phyloP scores from a whole-genome alignment of 1,140 invertebrate genomes.

The Drosophila orosa region DNA sequence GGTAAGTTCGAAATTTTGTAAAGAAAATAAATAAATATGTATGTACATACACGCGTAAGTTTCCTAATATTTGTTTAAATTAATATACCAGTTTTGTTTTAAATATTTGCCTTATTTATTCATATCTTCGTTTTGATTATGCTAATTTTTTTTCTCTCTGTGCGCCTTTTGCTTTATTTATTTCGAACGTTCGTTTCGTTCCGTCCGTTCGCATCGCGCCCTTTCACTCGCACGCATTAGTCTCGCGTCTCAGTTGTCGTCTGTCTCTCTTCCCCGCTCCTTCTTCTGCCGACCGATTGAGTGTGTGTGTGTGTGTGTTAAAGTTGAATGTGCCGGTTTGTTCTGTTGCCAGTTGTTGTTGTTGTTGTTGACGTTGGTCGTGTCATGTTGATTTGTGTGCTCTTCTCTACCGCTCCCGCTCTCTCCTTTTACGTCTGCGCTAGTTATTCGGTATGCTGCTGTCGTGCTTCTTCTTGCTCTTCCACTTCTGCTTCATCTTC shows the following conservation, averaged over 20 bases:
- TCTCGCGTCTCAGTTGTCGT: constrained; percentile 32
- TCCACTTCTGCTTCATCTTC: constrained; percentile 64
- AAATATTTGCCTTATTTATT: constrained; percentile 34
- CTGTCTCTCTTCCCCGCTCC: constrained; percentile 18
- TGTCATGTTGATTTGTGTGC: constrained; percentile 81
- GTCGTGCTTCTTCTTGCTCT: constrained; percentile 60
- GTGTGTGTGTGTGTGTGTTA: constrained; percentile 24
- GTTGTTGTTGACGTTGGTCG: constrained; percentile 77
- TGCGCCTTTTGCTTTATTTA: constrained; percentile 69
- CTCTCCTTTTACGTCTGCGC: constrained; percentile 65
- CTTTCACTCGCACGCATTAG: constrained; percentile 45
- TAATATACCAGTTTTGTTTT: constrained; percentile 6
- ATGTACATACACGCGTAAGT: too few species aligned
- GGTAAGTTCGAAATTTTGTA: neutral
- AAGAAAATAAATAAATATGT: neutral
- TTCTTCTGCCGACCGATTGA: neutral
- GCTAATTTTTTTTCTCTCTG: constrained; percentile 34
- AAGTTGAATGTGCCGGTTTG: constrained; percentile 79
- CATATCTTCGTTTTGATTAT: constrained; percentile 20
- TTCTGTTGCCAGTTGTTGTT: constrained; percentile 48
- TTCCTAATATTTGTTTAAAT: neutral
- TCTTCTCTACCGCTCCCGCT: constrained; percentile 20
- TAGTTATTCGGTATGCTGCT: constrained; percentile 72
- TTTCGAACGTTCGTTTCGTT: constrained; percentile 57
- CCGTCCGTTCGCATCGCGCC: constrained; percentile 6